Evolutionary conservation across 2,888 invertebrate genomes (phyloP).

Genomic region (Nebria brevicollis): DNA sequence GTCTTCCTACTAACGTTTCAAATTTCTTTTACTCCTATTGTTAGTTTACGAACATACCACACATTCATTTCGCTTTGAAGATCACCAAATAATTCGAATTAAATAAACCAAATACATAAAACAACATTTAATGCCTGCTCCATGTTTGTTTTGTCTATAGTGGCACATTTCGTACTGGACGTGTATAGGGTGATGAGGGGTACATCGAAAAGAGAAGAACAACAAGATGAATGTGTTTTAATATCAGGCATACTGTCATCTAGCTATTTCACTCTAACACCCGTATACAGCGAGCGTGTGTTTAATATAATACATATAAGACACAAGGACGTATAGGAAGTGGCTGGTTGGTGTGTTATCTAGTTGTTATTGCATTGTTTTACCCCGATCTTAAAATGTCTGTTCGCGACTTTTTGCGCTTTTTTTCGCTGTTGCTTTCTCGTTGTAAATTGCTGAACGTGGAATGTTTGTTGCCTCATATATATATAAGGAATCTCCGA

Average conservation of each 20-base stretch:
- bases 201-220: neutral
- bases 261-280: neutral
- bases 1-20: slow-evolving; percentile 8
- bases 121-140: too few relatives aligned
- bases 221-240: slow-evolving; percentile 36
- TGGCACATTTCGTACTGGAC: neutral
- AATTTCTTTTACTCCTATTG: neutral
- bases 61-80: too few relatives aligned
- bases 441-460: neutral
- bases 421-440: neutral
- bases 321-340: neutral
- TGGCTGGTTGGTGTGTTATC: slow-evolving; percentile 12
- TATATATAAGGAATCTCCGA: neutral
- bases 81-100: too few relatives aligned
- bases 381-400: slow-evolving; percentile 1
- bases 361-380: slow-evolving; percentile 24
- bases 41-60: neutral
- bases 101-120: too few relatives aligned
- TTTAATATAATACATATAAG: slow-evolving; percentile 32
- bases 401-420: slow-evolving; percentile 10
- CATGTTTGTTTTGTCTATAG: too few relatives aligned
- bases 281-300: slow-evolving; percentile 13
- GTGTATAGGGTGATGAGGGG: neutral
- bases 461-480: neutral
- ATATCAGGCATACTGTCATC: slow-evolving; percentile 28